Conservation (phyloP, 2,797 vertebrate species). For the Rhinatrema bivittatum region DNA sequence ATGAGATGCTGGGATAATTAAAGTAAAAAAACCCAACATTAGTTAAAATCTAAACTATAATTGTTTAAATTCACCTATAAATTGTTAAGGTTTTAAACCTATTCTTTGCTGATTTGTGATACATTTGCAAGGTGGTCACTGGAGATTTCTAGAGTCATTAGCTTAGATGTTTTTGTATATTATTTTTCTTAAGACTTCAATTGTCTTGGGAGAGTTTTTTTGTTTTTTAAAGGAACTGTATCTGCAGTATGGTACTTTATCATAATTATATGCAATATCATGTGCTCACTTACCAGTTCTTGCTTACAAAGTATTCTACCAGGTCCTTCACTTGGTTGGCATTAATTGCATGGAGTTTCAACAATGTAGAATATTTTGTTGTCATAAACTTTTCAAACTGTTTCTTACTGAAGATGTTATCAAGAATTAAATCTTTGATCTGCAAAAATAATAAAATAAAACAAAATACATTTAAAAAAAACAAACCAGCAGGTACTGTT, state of each 20-base stretch:
- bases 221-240: no score
- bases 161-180: not conserved
- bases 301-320: conserved; percentile 61
- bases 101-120: not conserved
- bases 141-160: not conserved
- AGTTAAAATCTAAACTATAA: no score
- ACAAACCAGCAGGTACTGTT: no score
- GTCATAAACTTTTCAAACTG: conserved; percentile 64
- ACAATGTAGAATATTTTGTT: conserved; percentile 64
- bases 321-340: conserved; percentile 59
- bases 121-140: not conserved
- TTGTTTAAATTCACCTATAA: no score
- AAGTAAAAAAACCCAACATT: no score
- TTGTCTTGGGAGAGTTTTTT: not conserved
- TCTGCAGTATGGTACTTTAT: not conserved
- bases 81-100: not conserved
- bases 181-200: not conserved
- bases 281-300: conserved; percentile 59
- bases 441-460: conserved; percentile 23
- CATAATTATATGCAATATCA: not conserved
- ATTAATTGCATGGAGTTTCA: conserved; percentile 62
- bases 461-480: no score
- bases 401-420: conserved; percentile 58
- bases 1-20: no score
- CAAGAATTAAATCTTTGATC: conserved; percentile 71